A percentile compares a stretch with the other conserved stretches of the same genome.
phyloP scores from a whole-genome alignment of 2,113 vertebrate genomes.

The Neopipo cinnamomea region DNA sequence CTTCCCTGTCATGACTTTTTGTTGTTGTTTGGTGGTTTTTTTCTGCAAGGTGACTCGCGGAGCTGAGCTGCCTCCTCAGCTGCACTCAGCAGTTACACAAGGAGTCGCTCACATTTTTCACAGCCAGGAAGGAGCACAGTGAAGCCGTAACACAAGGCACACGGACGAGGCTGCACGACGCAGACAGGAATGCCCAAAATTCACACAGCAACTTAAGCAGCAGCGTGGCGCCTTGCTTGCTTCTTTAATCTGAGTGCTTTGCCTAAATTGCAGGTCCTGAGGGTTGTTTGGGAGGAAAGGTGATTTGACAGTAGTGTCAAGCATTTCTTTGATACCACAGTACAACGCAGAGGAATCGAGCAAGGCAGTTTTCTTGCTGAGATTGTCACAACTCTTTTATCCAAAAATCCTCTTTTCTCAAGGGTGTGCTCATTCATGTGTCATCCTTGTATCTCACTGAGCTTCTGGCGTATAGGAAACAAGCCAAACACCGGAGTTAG shows the following conservation, averaged over 20 bases:
- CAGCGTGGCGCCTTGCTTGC: neutral
- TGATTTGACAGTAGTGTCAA: neutral
- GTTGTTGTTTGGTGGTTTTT: neutral
- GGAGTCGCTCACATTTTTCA: accelerated
- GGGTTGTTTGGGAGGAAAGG: neutral
- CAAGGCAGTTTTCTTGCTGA: neutral
- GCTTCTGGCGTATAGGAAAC: neutral
- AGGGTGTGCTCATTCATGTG: neutral
- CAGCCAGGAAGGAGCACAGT: accelerated
- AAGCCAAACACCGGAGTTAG: neutral
- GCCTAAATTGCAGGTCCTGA: neutral
- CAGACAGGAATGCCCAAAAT: neutral
- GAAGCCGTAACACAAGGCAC: neutral
- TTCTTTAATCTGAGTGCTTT: neutral
- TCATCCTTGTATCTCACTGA: neutral
- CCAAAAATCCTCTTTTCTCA: neutral
- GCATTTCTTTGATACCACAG: neutral
- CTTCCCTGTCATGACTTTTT: neutral
- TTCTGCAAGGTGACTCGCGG: neutral
- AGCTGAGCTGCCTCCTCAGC: neutral
- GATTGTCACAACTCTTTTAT: neutral
- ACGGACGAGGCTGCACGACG: neutral
- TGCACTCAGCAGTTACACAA: neutral
- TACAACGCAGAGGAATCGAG: neutral
- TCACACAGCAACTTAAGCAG: neutral